Conservation (phyloP, 1,140 invertebrate species). For the Brachionus rubens region DNA sequence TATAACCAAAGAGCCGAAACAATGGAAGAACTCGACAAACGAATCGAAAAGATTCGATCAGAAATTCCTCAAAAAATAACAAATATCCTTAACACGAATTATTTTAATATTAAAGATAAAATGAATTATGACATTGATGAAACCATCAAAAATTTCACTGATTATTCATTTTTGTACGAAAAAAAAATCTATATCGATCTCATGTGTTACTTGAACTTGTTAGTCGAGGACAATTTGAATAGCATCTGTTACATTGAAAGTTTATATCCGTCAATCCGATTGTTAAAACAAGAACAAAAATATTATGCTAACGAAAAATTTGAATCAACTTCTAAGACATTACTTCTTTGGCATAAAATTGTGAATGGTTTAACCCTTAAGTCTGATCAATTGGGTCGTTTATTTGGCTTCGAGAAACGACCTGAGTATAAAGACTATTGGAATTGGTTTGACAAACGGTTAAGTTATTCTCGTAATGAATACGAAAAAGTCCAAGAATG, state of each 20-base stretch:
- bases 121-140: background rate
- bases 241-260: conserved; percentile 24
- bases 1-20: background rate
- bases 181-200: conserved; percentile 24
- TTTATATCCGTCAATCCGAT: conserved; percentile 27
- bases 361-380: conserved; percentile 21
- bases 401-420: background rate
- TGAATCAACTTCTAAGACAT: conserved; percentile 25
- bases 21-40: conserved; percentile 11
- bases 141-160: background rate
- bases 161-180: conserved; percentile 31
- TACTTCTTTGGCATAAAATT: conserved; percentile 34
- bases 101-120: background rate
- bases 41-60: background rate
- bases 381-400: conserved; percentile 26
- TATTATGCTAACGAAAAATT: conserved; percentile 6
- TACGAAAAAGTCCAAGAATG: conserved; percentile 32
- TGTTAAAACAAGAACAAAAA: background rate
- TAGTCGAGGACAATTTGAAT: conserved; percentile 17
- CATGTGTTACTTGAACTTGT: conserved; percentile 8
- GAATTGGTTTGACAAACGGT: conserved; percentile 13
- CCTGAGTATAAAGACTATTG: conserved; percentile 3
- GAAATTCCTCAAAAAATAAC: conserved; percentile 26
- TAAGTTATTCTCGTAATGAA: conserved; percentile 7
- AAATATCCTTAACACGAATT: background rate